A percentile compares a stretch with the other conserved stretches of the same genome.
Conservation (phyloP, 1,140 invertebrate species). For the Phymorhynchus buccinoides region DNA sequence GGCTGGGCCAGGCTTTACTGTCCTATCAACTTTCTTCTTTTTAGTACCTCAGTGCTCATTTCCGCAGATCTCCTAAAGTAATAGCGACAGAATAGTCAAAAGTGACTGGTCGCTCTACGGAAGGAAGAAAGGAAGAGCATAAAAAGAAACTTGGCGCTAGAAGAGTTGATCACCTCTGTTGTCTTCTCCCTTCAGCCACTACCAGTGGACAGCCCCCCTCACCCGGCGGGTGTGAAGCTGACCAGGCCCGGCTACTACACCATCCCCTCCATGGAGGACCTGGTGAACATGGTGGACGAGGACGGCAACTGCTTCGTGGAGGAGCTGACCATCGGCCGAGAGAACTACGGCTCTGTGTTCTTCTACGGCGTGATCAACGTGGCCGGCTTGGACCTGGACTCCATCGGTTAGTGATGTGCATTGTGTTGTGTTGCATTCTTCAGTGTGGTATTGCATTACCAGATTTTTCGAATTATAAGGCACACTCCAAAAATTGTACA, state of each 20-base stretch:
- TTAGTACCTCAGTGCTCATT: no score
- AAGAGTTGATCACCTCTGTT: neutral
- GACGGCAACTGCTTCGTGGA: constrained; percentile 89
- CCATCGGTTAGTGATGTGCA: constrained; percentile 80
- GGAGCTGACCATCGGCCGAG: constrained; percentile 91
- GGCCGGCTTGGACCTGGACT: constrained; percentile 90
- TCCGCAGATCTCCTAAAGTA: no score
- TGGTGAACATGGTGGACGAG: constrained; percentile 78
- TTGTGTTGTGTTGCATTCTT: no score
- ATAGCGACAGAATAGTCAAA: no score
- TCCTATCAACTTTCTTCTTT: no score
- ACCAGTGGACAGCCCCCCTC: constrained; percentile 63
- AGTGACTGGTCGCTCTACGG: no score
- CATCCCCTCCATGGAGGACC: constrained; percentile 84
- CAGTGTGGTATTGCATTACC: no score
- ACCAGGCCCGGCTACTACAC: constrained; percentile 88
- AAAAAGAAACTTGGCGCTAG: no score
- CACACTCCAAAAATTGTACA: no score
- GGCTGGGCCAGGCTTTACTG: no score
- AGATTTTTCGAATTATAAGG: no score
- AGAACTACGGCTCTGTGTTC: constrained; percentile 93
- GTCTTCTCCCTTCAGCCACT: constrained; percentile 9
- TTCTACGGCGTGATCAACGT: constrained; percentile 88
- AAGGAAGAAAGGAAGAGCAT: no score
- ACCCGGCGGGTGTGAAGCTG: constrained; percentile 74